Evolutionary conservation across 2,113 vertebrate genomes (phyloP).

Genomic region (Sphaerodactylus townsendi): DNA sequence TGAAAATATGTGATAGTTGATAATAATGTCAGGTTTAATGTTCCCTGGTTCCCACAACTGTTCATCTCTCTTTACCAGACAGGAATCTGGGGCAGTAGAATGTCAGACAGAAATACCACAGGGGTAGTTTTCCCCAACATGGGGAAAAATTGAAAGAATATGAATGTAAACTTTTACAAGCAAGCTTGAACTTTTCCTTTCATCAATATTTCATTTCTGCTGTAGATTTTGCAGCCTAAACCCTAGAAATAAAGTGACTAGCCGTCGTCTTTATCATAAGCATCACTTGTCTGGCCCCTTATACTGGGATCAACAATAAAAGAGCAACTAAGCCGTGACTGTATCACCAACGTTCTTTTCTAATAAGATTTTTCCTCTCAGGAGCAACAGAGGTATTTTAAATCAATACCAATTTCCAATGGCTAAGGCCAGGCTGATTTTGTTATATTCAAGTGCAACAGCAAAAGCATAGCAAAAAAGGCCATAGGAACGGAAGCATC

Average conservation of each 20-base stretch:
- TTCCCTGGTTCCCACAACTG: no score
- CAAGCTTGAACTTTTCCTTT: no score
- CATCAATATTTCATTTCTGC: background rate
- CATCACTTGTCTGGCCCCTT: background rate
- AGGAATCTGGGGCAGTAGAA: no score
- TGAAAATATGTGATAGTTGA: no score
- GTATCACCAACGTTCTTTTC: background rate
- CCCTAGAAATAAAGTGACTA: background rate
- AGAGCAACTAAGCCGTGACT: background rate
- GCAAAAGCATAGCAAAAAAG: background rate
- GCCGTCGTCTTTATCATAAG: background rate
- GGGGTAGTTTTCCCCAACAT: no score
- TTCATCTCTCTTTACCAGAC: no score
- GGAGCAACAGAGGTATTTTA: constrained; percentile 21
- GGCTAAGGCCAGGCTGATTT: background rate
- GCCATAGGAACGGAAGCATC: background rate
- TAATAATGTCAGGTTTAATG: no score
- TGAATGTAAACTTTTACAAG: no score
- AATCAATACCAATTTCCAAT: background rate
- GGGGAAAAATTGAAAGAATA: no score
- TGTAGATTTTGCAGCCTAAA: background rate
- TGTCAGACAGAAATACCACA: no score
- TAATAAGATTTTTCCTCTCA: background rate
- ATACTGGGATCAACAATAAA: background rate
- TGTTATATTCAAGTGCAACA: constrained; percentile 13